Conservation (phyloP, 2,797 vertebrate species). For the Pelodytes ibericus region DNA sequence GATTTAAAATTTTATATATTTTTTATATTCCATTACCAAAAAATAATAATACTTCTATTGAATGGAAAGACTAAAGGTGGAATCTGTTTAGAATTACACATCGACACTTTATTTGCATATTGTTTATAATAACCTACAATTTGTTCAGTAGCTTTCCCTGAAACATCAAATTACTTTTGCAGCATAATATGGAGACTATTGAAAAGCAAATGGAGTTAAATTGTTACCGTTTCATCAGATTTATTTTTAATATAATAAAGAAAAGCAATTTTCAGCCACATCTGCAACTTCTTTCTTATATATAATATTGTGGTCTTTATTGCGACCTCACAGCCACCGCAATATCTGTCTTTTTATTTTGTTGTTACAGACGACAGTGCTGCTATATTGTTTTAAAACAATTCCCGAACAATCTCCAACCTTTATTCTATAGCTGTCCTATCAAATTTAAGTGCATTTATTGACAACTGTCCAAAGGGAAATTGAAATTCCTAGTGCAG, state of each 20-base stretch:
- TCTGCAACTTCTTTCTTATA: conserved; percentile 23
- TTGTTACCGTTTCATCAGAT: conserved; percentile 39
- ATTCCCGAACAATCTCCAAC: conserved; percentile 29
- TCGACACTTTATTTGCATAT: not conserved
- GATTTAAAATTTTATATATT: too few relatives aligned
- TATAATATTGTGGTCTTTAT: conserved; percentile 40
- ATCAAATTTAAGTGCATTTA: conserved; percentile 40
- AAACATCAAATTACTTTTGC: conserved; percentile 3
- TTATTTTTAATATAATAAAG: conserved; percentile 33
- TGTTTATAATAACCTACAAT: not conserved
- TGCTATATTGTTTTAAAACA: conserved; percentile 39
- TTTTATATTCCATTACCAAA: too few relatives aligned
- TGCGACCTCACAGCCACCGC: conserved; percentile 29
- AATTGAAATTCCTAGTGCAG: conserved; percentile 49
- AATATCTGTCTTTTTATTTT: conserved; percentile 30
- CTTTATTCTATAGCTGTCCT: conserved; percentile 39
- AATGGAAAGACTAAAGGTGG: too few relatives aligned
- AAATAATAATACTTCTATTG: too few relatives aligned
- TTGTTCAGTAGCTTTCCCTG: not conserved
- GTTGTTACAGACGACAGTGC: not conserved
- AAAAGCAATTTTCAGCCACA: conserved; percentile 34
- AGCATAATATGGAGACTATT: conserved; percentile 24
- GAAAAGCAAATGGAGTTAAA: conserved; percentile 38
- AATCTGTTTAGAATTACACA: not conserved
- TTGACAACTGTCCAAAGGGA: conserved; percentile 51